These are phyloP conservation scores for Danaus melanippus DNA, from an alignment of 1,140 invertebrate species.

Conservation along the genomic window DNA sequence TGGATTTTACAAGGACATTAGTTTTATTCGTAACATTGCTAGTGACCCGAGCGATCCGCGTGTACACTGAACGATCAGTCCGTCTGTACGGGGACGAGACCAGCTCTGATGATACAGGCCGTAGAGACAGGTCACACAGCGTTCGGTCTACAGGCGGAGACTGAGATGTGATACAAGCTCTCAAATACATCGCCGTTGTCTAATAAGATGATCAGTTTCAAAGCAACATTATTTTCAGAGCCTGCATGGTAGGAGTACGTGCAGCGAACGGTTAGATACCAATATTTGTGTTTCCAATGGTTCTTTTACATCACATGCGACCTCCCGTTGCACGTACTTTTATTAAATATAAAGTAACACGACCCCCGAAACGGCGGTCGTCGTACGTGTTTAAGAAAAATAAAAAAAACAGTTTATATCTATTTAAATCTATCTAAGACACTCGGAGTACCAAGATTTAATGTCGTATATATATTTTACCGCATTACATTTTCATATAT, in stretches of 20 bases:
- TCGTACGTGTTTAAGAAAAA: constrained; percentile 18
- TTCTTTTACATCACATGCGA: neutral
- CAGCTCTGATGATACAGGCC: neutral
- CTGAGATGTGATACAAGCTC: constrained; percentile 18
- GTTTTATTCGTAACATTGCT: constrained; percentile 46
- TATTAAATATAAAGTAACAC: constrained; percentile 14
- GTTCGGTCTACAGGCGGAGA: constrained; percentile 19
- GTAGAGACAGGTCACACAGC: neutral
- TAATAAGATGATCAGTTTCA: constrained; percentile 3
- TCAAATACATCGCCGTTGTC: neutral
- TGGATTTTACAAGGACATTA: constrained; percentile 60
- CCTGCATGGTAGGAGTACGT: constrained; percentile 20
- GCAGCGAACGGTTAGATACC: constrained; percentile 11
- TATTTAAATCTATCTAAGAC: constrained; percentile 46
- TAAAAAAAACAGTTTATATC: constrained; percentile 19
- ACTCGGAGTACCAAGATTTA: constrained; percentile 60
- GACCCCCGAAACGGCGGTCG: constrained; percentile 15
- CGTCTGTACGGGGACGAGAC: neutral
- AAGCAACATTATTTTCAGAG: constrained; percentile 11
- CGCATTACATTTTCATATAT: constrained; percentile 35
- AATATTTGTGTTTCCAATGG: too few relatives aligned
- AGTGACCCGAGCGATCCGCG: constrained; percentile 22
- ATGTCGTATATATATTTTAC: constrained; percentile 25
- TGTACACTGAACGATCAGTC: constrained; percentile 15
- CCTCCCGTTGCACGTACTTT: constrained; percentile 17